phyloP scores from a whole-genome alignment of 2,113 vertebrate genomes.

The Coracopsis vasa region DNA sequence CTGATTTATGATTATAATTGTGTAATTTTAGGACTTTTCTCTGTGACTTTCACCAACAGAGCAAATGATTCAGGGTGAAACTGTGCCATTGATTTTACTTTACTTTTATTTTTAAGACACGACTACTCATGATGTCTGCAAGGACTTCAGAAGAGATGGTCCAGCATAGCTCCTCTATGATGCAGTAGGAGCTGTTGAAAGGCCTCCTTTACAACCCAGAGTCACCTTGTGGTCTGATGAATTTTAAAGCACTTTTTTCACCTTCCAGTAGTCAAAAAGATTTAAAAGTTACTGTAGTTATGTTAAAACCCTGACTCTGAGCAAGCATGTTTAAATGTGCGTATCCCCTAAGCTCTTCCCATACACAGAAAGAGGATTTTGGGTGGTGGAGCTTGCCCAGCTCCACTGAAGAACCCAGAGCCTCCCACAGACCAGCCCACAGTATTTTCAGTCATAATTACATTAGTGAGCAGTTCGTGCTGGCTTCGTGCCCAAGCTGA shows the following conservation, averaged over 20 bases:
- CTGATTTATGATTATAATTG: conserved; percentile 85
- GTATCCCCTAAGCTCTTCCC: background rate
- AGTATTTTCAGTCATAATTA: background rate
- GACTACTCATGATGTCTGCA: background rate
- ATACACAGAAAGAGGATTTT: background rate
- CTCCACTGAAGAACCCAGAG: background rate
- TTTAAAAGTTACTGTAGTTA: background rate
- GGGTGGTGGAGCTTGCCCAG: background rate
- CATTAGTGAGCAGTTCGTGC: background rate
- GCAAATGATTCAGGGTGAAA: conserved; percentile 64
- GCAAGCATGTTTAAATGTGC: background rate
- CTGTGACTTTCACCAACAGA: conserved; percentile 76
- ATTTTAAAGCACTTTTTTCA: conserved; percentile 31
- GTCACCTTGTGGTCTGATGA: conserved; percentile 22
- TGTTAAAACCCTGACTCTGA: background rate
- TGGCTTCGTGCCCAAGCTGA: background rate
- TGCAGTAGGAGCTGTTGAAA: conserved; percentile 32
- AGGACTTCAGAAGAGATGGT: background rate
- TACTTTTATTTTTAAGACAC: background rate
- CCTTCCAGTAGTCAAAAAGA: background rate
- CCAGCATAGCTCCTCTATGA: background rate
- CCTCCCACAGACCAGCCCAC: background rate
- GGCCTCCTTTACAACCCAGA: conserved; percentile 11
- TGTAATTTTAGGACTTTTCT: conserved; percentile 83
- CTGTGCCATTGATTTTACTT: background rate